Percentiles rank a stretch among this genome's conserved stretches.
Evolutionary conservation across 2,113 vertebrate species (phyloP).

Genomic region (Ceyx cyanopectus): DNA sequence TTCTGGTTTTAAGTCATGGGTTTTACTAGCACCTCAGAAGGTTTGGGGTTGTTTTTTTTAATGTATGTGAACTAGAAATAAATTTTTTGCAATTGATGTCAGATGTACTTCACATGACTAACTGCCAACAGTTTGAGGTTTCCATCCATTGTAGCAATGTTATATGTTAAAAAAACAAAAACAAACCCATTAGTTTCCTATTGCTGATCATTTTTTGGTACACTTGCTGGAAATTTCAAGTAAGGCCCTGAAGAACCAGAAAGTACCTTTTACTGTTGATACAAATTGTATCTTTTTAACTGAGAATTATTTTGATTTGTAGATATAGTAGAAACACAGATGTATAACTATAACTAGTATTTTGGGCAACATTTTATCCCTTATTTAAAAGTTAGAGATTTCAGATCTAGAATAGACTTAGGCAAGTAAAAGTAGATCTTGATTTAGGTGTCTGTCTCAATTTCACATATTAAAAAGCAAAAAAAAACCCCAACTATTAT

Average conservation of each 20-base stretch:
- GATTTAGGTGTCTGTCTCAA: constrained; percentile 74
- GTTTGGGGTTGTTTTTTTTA: not conserved
- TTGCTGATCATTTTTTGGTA: constrained; percentile 36
- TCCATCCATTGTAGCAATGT: not conserved
- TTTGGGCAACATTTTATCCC: constrained; percentile 90
- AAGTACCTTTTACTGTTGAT: constrained; percentile 95
- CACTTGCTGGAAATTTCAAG: constrained; percentile 76
- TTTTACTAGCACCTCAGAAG: constrained; percentile 70
- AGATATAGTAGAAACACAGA: constrained; percentile 82
- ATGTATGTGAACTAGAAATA: constrained; percentile 20
- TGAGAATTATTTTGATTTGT: constrained; percentile 90
- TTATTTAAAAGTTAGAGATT: constrained; percentile 79
- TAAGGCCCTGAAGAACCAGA: constrained; percentile 87
- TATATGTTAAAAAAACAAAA: constrained; percentile 36
- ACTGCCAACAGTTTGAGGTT: not conserved
- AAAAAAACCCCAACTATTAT: constrained; percentile 51
- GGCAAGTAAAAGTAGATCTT: constrained; percentile 69
- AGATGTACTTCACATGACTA: not conserved
- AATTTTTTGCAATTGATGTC: constrained; percentile 36
- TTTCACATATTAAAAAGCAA: constrained; percentile 62
- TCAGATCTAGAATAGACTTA: constrained; percentile 71
- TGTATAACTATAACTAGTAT: constrained; percentile 81
- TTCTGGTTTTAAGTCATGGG: constrained; percentile 84
- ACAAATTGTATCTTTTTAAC: constrained; percentile 99
- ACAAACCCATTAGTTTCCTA: constrained; percentile 1